Evolutionary conservation across 2,797 vertebrate species (phyloP), one percentile per base, ranked within the genome.

Genomic region (Tadarida brasiliensis): DNA sequence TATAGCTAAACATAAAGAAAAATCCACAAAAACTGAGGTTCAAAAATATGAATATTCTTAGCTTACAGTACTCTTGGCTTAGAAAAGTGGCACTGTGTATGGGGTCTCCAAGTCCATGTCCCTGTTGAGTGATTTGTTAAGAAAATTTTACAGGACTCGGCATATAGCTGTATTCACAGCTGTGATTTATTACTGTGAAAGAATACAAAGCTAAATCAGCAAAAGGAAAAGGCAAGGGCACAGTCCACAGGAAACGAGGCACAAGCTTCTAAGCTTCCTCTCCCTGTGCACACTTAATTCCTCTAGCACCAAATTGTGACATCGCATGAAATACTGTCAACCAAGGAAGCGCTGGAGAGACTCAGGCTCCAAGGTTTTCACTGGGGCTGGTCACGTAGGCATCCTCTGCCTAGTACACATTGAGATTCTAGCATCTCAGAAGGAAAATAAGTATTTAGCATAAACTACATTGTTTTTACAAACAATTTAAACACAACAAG

Each of bases 1-100:
- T 74, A 91, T 77, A 78, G 28, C 20, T 82, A 81, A 91, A 80
- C n/a, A 73, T 54, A 77, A 91, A 94, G 20, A 94, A 87, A 85
- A 90, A 76, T 49, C 15, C n/a, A 44, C 16, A 87, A 5, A 51
- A 85, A 92, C 16, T 68, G 30, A 90, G 44, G 51, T 63, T 47
- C 35, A 26, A 59, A 80, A 78, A 94, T 51, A 65, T 47, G 16
- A 81, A 49, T 77, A 71, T 65, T 71, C 54, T 51, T 83, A n/a
- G 39, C 16, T 81, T 71, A 77, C 12, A 33, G 56, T 82, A 77
- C 51, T 67, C 47, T 44, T 87, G 33, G 59, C 33, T 76, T 71
- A 59, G 19, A 39, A 68, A 51, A 82, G 44, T 33, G 9, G 4
- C 5, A 65, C 20, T 30, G 10, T 11, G 14, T 3, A 11, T 5